These are phyloP conservation scores for Chromoteleia sp. DNA, from an alignment of 2,888 invertebrate species.

Conservation along the genomic window DNA sequence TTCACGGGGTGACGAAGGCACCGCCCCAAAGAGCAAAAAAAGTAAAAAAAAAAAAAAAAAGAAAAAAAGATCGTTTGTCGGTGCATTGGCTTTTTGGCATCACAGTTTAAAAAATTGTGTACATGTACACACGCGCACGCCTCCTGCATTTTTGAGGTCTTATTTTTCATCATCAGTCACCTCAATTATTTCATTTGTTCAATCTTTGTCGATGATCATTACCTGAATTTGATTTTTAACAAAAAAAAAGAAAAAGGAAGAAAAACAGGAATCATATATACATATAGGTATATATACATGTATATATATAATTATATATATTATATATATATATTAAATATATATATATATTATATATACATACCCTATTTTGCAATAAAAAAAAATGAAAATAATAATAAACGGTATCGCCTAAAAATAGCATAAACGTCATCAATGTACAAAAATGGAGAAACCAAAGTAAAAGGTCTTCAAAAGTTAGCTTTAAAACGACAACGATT, in stretches of 20 bases:
- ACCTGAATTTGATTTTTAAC: constrained; percentile 12
- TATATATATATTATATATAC: constrained; percentile 24
- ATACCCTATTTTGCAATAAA: no score
- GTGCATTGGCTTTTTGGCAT: constrained; percentile 64
- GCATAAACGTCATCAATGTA: constrained; percentile 43
- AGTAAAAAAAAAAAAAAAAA: constrained; percentile 20
- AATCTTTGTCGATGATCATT: constrained; percentile 22
- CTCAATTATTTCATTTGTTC: not conserved
- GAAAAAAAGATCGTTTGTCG: constrained; percentile 39
- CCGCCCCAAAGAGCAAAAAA: constrained; percentile 11
- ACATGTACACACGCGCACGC: constrained; percentile 14
- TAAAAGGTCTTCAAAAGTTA: constrained; percentile 44
- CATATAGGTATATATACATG: not conserved
- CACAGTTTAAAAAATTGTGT: constrained; percentile 65
- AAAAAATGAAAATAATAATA: no score
- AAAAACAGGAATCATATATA: not conserved
- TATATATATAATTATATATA: constrained; percentile 1
- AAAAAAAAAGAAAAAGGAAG: constrained; percentile 11
- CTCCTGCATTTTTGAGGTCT: constrained; percentile 27
- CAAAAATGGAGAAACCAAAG: constrained; percentile 37
- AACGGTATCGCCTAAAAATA: no score
- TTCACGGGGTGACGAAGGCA: not conserved
- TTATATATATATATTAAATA: constrained; percentile 7
- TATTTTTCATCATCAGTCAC: constrained; percentile 1
- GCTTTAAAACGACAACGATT: constrained; percentile 29